Conservation (phyloP, 2,888 invertebrate genomes). For the Heterodera filipjevi region DNA sequence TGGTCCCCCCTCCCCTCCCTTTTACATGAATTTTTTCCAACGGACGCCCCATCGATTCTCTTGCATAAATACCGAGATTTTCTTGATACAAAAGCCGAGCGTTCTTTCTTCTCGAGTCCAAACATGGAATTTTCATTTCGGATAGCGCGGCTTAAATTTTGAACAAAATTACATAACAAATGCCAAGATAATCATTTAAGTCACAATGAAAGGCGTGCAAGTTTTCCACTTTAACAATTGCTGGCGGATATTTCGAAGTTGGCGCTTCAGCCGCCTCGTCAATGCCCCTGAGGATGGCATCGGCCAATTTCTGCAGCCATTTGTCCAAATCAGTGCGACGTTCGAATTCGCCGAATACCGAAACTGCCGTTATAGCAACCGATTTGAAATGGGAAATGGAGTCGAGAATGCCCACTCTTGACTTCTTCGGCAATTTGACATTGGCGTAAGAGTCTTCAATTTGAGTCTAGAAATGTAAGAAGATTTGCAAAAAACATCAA, state of each 20-base stretch:
- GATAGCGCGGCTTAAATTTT: conserved; percentile 72
- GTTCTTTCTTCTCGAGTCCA: conserved; percentile 86
- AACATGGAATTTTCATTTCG: conserved; percentile 83
- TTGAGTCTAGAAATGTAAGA: conserved; percentile 30
- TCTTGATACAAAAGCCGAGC: conserved; percentile 87
- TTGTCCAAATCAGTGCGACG: conserved; percentile 87
- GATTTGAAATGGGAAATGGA: conserved; percentile 50
- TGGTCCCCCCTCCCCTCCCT: neutral
- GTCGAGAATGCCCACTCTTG: conserved; percentile 59
- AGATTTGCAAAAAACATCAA: neutral
- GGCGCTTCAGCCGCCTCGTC: conserved; percentile 78
- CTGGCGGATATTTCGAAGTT: conserved; percentile 84
- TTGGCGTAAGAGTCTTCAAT: conserved; percentile 33
- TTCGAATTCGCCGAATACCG: conserved; percentile 80
- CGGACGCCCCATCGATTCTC: conserved; percentile 89
- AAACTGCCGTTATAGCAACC: conserved; percentile 84
- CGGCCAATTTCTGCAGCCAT: conserved; percentile 70
- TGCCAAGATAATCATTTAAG: no score
- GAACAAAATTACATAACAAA: no score
- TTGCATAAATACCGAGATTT: conserved; percentile 86
- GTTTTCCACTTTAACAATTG: conserved; percentile 92
- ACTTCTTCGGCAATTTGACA: conserved; percentile 46
- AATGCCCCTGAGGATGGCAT: conserved; percentile 82
- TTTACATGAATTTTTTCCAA: conserved; percentile 83
- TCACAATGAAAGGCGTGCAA: conserved; percentile 85